Evolutionary conservation across 2,888 invertebrate species (phyloP), one percentile per base, ranked within the genome.

Genomic region (Caenorhabditis japonica): DNA sequence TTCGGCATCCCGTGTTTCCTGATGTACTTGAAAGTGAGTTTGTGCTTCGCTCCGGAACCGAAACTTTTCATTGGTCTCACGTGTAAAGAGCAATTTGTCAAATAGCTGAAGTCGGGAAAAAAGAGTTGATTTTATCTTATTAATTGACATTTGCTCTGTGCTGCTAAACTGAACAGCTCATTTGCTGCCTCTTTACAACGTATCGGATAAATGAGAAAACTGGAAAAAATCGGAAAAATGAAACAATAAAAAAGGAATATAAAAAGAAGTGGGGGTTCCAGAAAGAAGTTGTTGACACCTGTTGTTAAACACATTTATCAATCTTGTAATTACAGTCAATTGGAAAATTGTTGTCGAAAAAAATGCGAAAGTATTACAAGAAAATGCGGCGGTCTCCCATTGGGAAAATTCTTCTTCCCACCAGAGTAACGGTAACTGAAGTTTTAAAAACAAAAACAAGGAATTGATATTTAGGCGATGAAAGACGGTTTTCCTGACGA

Each of bases 1-100:
- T 75, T 81, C 43, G 86, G 86, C 17, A 86, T 86, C 46, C 86
- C 86, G 0, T 77, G 85, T 23, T 86, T 86, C 47, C 76, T 86
- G 34, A 76, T 85, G 23, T 83, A 85, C 38, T 68, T 86, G 19
- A 84, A 78, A 58, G 79, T 77, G 25, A 47, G 64, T 55, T 30
- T 13, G 15, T 33, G 21, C 19, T 25, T 34, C 30, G 30, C 21
- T 41, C n/a, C n/a, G 12, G 34, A 13, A 46, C 2, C 33, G 39
- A 12, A n/a, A n/a, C n/a, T n/a, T n/a, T n/a, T n/a, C n/a, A n/a
- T n/a, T n/a, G n/a, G n/a, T n/a, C n/a, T n/a, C n/a, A n/a, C n/a
- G n/a, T n/a, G 23, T 5, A 13, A 13, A 39, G 39, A 15, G 33
- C 66, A 66, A 66, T 66, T 66, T 66, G 66, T 66, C 56, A 62